These are phyloP conservation scores for Bursaphelenchus okinawaensis DNA, from an alignment of 2,888 invertebrate species.

Conservation along the genomic window DNA sequence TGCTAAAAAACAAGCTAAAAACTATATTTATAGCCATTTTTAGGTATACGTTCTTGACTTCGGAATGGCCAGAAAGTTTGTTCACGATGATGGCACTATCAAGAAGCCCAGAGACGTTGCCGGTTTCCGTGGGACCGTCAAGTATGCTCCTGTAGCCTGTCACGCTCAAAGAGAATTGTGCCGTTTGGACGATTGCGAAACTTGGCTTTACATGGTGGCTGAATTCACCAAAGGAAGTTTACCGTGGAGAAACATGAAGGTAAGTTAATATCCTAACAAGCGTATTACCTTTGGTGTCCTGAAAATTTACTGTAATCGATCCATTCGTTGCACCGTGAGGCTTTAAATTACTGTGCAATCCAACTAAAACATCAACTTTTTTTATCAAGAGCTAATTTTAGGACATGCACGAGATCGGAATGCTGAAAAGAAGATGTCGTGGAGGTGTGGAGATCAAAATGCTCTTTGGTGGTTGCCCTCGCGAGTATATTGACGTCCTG, in stretches of 20 bases:
- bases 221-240: conserved; percentile 25
- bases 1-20: background rate
- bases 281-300: background rate
- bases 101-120: conserved; percentile 23
- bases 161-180: conserved; percentile 20
- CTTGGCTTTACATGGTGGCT: conserved; percentile 18
- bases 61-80: conserved; percentile 45
- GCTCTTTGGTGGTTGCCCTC: conserved; percentile 39
- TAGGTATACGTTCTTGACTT: conserved; percentile 30
- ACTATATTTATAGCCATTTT: background rate
- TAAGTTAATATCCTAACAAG: too few species aligned
- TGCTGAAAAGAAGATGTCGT: conserved; percentile 34
- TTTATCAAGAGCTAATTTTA: too few species aligned
- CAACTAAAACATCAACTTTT: too few species aligned
- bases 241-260: conserved; percentile 27
- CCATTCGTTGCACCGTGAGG: too few species aligned
- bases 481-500: conserved; percentile 40
- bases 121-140: conserved; percentile 26
- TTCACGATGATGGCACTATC: conserved; percentile 40
- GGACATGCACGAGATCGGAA: conserved; percentile 32
- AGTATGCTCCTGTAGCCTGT: conserved; percentile 21
- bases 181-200: conserved; percentile 23
- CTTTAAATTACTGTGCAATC: too few species aligned
- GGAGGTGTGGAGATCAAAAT: conserved; percentile 31
- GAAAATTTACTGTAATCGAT: too few species aligned